Percentiles rank a stretch among this genome's conserved stretches.
phyloP scores from a whole-genome alignment of 2,113 vertebrate species.

The Motacilla alba region DNA sequence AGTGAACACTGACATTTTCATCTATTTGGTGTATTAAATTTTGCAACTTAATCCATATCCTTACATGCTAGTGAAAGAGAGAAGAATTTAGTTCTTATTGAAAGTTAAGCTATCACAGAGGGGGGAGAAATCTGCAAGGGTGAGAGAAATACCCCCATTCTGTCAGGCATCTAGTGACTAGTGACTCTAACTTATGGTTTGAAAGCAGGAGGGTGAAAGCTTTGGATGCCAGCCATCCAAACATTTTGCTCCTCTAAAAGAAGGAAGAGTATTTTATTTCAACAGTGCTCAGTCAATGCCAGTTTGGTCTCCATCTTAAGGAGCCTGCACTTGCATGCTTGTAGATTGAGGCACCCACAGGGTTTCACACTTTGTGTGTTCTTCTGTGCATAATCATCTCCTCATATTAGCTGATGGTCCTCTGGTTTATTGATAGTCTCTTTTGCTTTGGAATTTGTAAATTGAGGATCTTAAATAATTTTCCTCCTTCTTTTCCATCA shows the following conservation, averaged over 20 bases:
- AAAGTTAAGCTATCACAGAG: background rate
- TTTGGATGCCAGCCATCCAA: background rate
- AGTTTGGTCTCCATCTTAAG: background rate
- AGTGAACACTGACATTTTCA: background rate
- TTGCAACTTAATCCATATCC: background rate
- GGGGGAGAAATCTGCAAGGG: background rate
- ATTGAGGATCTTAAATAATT: background rate
- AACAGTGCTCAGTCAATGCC: background rate
- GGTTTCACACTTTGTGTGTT: background rate
- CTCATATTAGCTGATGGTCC: background rate
- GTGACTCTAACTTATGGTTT: background rate
- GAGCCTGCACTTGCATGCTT: background rate
- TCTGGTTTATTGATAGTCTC: background rate
- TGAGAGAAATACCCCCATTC: background rate
- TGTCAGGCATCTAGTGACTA: background rate
- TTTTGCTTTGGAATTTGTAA: background rate
- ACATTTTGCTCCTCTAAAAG: background rate
- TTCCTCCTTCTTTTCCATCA: background rate
- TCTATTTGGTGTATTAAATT: background rate
- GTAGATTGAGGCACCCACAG: background rate
- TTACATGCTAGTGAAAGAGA: background rate
- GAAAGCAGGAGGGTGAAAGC: background rate
- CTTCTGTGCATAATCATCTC: background rate
- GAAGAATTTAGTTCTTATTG: background rate
- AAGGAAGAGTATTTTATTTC: background rate